Evolutionary conservation across 2,113 vertebrate genomes (phyloP).

Genomic region (Protomyctophum bolini): DNA sequence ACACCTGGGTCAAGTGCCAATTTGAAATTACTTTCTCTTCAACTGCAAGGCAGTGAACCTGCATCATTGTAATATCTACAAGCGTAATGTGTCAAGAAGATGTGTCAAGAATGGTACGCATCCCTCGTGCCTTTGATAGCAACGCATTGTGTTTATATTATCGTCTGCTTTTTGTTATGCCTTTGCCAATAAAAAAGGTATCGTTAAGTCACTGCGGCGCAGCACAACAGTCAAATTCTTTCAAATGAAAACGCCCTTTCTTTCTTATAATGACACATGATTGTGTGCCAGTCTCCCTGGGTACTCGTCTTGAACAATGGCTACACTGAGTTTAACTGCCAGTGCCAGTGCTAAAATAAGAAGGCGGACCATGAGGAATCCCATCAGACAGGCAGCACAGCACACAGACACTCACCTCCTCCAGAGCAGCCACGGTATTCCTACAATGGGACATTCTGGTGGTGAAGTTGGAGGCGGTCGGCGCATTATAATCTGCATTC

Average conservation of each 20-base stretch:
- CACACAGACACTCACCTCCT: conserved; percentile 85
- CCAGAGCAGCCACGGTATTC: conserved; percentile 93
- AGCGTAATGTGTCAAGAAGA: too few species aligned
- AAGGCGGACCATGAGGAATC: conserved; percentile 9
- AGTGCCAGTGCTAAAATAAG: neutral
- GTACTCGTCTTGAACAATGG: neutral
- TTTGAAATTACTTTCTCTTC: neutral
- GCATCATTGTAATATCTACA: too few species aligned
- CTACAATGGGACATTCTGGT: conserved; percentile 96
- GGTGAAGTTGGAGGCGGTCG: conserved; percentile 98
- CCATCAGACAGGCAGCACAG: neutral
- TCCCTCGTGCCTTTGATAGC: too few species aligned
- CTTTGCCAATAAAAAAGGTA: too few species aligned
- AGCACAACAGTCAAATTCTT: too few species aligned
- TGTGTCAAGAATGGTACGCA: too few species aligned
- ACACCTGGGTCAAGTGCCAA: conserved; percentile 2
- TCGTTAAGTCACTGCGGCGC: too few species aligned
- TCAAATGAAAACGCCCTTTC: neutral
- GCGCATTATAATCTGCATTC: conserved; percentile 97
- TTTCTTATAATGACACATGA: neutral
- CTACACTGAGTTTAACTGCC: neutral
- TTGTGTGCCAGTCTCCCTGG: neutral
- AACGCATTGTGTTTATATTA: too few species aligned
- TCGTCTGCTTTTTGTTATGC: too few species aligned
- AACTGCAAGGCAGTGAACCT: too few species aligned